Evolutionary conservation across 2,888 invertebrate species (phyloP), one percentile per base, ranked within the genome.

Genomic region (Synanthedon andrenaeformis): DNA sequence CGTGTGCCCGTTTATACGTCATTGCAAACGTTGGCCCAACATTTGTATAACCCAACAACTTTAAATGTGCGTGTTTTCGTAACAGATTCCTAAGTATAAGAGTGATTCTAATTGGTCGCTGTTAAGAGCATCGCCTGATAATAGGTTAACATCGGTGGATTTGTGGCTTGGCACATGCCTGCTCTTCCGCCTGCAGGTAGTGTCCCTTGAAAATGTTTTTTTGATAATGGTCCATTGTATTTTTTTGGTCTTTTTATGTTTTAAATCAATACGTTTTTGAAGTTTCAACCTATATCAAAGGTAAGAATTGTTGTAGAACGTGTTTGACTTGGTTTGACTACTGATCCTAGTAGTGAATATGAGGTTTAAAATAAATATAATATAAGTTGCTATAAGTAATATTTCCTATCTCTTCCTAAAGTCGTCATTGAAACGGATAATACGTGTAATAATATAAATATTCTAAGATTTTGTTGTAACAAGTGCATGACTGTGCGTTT

Each of bases 1-100:
- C 56, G 57, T 56, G 66, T 66, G 60, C 59, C 56, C 60, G 62
- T 66, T 69, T 73, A 62, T 70, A 74, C 70, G 72, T 72, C 69
- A 70, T 58, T 60, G 57, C 66, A 64, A 68, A 67, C 61, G 59
- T 69, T 61, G 63, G 45, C 50, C 66, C 59, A 67, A 67, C 58
- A 55, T 65, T 62, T 54, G 62, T 58, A 56, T 56, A 57, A 57
- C 50, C 55, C 57, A 54, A 45, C 19, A 19, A 19, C 13, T 19
- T 10, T 49, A 17, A 23, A 17, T 8, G 54, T 56, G 58, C 56
- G 58, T 51, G 57, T 62, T 60, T 60, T 66, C 23, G 13, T 56
- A 56, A 10, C 52, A 54, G 56, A 49, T 49, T 35, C 5, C 13
- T 35, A 5, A 23, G 14, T 41, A 52, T 53, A 53, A 42, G 53